Conservation (phyloP, 1,140 invertebrate species). For the Eubasilissa regina region DNA sequence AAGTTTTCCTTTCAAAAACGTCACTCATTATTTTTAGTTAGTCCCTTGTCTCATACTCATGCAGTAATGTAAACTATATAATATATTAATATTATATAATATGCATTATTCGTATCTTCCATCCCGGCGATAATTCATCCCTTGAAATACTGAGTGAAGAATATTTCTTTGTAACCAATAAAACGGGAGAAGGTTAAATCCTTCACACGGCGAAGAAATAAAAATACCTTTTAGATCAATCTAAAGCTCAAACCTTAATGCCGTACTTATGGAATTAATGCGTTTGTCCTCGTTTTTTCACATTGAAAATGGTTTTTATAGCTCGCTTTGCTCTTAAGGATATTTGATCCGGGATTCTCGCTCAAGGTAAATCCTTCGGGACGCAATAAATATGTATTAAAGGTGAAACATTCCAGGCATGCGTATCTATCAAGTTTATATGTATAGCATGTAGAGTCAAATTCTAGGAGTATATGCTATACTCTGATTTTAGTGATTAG, state of each 20-base stretch:
- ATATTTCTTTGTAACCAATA: background rate
- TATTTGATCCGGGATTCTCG: background rate
- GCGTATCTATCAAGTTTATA: too few species aligned
- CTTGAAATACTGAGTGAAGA: background rate
- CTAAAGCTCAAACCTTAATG: constrained; percentile 3
- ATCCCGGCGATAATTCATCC: constrained; percentile 19
- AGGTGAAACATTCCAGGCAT: background rate
- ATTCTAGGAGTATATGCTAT: too few species aligned
- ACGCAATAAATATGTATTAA: constrained; percentile 11
- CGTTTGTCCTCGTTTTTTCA: background rate
- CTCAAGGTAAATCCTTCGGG: background rate
- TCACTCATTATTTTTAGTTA: too few species aligned
- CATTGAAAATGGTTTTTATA: background rate
- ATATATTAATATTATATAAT: too few species aligned
- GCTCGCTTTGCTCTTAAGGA: background rate
- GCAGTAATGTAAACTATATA: too few species aligned
- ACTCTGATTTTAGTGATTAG: too few species aligned
- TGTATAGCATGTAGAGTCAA: too few species aligned
- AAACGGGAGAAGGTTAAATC: background rate
- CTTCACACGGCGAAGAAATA: constrained; percentile 7
- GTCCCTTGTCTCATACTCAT: too few species aligned
- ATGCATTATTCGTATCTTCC: background rate
- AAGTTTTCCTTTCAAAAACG: too few species aligned
- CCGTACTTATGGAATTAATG: constrained; percentile 7
- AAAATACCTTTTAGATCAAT: constrained; percentile 19